A percentile compares a stretch with the other conserved stretches of the same genome.
phyloP scores from a whole-genome alignment of 2,113 vertebrate species.

The Perca schrenkii region DNA sequence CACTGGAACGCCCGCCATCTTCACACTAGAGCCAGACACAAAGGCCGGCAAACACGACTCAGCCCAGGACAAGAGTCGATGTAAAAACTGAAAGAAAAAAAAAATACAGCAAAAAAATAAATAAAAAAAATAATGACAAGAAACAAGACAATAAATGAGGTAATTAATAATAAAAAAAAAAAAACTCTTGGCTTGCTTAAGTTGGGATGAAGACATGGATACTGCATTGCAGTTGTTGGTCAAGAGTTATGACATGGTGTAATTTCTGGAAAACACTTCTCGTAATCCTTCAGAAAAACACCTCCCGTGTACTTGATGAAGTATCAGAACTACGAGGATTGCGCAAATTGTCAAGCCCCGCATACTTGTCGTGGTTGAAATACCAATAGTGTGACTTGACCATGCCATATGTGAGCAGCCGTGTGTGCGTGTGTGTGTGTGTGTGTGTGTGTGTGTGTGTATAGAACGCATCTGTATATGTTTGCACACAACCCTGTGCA shows the following conservation, averaged over 20 bases:
- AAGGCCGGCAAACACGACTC: slow-evolving; percentile 55
- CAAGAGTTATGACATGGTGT: slow-evolving; percentile 23
- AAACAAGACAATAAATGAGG: slow-evolving; percentile 5
- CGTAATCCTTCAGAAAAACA: slow-evolving; percentile 24
- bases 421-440: too few relatives aligned
- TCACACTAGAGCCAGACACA: slow-evolving; percentile 70
- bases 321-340: slow-evolving; percentile 28
- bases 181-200: slow-evolving; percentile 9
- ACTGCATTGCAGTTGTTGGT: slow-evolving; percentile 1
- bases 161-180: background rate
- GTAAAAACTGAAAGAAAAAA: background rate
- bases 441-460: too few relatives aligned
- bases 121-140: background rate
- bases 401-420: slow-evolving; percentile 28
- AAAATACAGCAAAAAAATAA: background rate
- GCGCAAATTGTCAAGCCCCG: slow-evolving; percentile 58
- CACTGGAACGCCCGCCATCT: slow-evolving; percentile 68
- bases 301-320: slow-evolving; percentile 2
- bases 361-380: slow-evolving; percentile 73
- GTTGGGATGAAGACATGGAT: background rate
- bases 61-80: slow-evolving; percentile 8
- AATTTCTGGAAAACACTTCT: slow-evolving; percentile 27
- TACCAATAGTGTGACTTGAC: slow-evolving; percentile 65
- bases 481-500: background rate
- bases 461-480: too few relatives aligned